Evolutionary conservation across 2,113 vertebrate species (phyloP).

Genomic region (Verasper variegatus): DNA sequence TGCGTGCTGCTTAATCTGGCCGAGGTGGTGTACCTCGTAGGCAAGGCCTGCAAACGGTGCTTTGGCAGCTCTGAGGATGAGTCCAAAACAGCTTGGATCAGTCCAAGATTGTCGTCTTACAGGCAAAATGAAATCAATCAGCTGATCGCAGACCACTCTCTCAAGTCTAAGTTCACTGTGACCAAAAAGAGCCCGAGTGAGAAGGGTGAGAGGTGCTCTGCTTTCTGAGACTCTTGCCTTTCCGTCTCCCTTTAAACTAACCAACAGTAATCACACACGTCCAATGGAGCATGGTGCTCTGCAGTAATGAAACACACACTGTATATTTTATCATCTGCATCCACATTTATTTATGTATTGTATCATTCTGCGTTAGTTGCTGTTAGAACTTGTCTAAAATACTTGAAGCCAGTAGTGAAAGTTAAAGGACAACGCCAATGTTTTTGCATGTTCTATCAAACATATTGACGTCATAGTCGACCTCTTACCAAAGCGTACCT

Average conservation of each 20-base stretch:
- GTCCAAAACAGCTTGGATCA: conserved; percentile 86
- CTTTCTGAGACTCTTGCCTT: conserved; percentile 68
- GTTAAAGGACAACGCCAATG: conserved; percentile 6
- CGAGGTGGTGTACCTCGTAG: conserved; percentile 90
- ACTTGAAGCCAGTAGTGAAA: conserved; percentile 16
- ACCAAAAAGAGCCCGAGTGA: conserved; percentile 76
- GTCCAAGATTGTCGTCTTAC: conserved; percentile 90
- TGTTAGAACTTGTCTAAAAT: conserved; percentile 11
- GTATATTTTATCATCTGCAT: conserved; percentile 32
- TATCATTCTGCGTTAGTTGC: conserved; percentile 19
- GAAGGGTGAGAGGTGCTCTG: conserved; percentile 77
- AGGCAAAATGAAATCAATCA: conserved; percentile 96
- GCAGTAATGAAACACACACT: conserved; percentile 37
- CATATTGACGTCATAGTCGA: neutral
- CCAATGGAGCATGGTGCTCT: conserved; percentile 13
- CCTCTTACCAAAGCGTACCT: neutral
- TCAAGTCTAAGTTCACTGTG: conserved; percentile 78
- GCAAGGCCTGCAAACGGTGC: conserved; percentile 86
- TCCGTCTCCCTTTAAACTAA: conserved; percentile 32
- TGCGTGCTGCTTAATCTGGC: conserved; percentile 96
- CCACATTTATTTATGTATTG: conserved; percentile 34
- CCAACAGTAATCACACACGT: conserved; percentile 3
- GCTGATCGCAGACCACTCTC: conserved; percentile 81
- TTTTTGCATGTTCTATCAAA: conserved; percentile 6
- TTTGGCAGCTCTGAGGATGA: conserved; percentile 78